Conservation (phyloP, 2,888 invertebrate species). For the Ormia ochracea region DNA sequence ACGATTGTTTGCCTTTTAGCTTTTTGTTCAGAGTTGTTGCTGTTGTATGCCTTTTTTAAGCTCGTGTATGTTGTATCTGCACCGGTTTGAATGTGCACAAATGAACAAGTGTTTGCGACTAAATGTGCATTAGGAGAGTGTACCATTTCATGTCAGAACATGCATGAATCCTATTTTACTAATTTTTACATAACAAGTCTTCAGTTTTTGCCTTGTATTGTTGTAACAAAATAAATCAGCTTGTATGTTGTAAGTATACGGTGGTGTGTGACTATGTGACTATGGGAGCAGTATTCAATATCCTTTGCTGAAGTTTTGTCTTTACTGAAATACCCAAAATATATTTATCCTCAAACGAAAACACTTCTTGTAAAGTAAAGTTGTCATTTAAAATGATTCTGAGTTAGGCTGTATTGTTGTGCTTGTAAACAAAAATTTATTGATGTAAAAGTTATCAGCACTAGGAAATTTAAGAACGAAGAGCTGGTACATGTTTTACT, state of each 20-base stretch:
- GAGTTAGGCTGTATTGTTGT: too few species aligned
- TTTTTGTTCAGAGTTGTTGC: not conserved
- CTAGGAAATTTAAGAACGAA: too few species aligned
- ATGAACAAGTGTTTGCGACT: too few species aligned
- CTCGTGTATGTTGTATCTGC: not conserved
- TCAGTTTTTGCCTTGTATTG: not conserved
- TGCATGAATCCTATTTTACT: conserved; percentile 43
- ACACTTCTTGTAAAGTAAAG: too few species aligned
- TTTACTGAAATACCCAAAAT: too few species aligned
- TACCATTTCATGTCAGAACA: conserved; percentile 20
- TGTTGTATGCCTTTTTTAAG: not conserved
- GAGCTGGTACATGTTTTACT: too few species aligned
- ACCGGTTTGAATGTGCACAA: not conserved
- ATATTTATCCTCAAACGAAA: too few species aligned
- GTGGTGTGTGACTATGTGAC: not conserved
- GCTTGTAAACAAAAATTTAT: too few species aligned
- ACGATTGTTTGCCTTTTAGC: too few species aligned
- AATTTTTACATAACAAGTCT: conserved; percentile 46
- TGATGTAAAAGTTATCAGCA: too few species aligned
- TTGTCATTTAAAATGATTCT: too few species aligned
- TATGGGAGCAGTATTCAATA: not conserved
- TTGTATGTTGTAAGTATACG: not conserved
- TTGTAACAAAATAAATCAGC: conserved; percentile 27
- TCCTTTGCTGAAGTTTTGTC: too few species aligned
- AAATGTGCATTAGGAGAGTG: not conserved